These are phyloP conservation scores for Pipistrellus kuhlii DNA, from an alignment of 2,797 vertebrate species.

Conservation along the genomic window DNA sequence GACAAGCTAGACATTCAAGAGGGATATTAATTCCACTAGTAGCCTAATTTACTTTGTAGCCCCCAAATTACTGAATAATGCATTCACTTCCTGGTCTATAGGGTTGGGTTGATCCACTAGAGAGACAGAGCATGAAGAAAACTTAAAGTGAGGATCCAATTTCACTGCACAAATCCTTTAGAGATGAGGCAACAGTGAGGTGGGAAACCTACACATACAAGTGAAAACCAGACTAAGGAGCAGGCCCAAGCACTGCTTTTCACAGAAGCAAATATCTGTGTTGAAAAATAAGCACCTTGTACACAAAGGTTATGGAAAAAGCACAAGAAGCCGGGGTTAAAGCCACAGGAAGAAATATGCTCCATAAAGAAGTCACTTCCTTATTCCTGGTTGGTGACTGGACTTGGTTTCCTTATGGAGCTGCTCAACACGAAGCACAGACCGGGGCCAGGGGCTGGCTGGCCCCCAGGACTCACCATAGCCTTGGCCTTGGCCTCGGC, in stretches of 20 bases:
- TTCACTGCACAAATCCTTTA: background rate
- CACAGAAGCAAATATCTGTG: background rate
- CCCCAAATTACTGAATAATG: background rate
- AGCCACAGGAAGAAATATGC: background rate
- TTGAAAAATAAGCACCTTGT: background rate
- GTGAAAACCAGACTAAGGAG: background rate
- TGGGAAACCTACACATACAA: no score
- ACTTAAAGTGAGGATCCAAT: background rate
- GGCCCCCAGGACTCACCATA: constrained; percentile 77
- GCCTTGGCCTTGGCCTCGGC: constrained; percentile 86
- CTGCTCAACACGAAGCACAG: background rate
- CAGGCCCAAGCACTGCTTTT: background rate
- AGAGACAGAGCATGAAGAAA: constrained; percentile 23
- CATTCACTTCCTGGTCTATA: background rate
- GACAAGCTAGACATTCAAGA: background rate
- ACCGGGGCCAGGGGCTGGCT: background rate
- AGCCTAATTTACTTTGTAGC: background rate
- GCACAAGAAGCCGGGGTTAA: background rate
- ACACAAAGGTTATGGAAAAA: background rate
- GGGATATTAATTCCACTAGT: background rate
- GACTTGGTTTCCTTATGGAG: background rate
- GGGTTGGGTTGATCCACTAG: background rate
- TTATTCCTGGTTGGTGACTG: background rate
- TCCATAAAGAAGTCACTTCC: background rate
- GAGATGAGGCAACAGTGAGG: background rate